Conservation (phyloP, 1,140 invertebrate genomes). For the Araneus ventricosus region DNA sequence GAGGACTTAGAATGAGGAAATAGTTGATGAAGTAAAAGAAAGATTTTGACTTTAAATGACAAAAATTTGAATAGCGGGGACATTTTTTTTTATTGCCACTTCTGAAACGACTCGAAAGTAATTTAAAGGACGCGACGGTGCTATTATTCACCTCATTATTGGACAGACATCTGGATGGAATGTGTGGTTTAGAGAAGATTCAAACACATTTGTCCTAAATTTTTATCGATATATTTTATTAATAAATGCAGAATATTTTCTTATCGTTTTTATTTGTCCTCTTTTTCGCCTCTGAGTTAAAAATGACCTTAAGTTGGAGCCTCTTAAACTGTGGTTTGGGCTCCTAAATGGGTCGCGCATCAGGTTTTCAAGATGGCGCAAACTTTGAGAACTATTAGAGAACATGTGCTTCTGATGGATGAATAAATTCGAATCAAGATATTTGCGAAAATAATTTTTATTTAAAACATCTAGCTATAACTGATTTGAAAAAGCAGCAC, state of each 20-base stretch:
- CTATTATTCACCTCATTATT: conserved; percentile 6
- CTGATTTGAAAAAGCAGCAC: no score
- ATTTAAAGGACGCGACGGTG: conserved; percentile 10
- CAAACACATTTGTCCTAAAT: background rate
- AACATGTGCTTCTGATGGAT: no score
- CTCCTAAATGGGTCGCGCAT: no score
- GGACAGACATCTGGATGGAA: conserved; percentile 14
- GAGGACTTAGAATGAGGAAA: background rate
- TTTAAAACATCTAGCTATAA: no score
- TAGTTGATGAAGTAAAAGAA: conserved; percentile 6
- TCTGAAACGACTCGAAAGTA: background rate
- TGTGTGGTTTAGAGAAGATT: background rate
- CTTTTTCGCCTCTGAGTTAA: no score
- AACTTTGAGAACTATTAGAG: no score
- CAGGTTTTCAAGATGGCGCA: no score
- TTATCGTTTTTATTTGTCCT: no score
- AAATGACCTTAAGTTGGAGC: no score
- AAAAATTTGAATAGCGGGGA: background rate
- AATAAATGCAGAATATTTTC: background rate
- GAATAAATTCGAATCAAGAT: no score
- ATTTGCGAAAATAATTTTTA: no score
- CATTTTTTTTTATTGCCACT: background rate
- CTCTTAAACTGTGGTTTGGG: no score
- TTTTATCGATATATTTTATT: background rate
- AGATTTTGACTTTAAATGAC: conserved; percentile 4